Evolutionary conservation across 2,797 vertebrate species (phyloP), one percentile per base, ranked within the genome.

Genomic region (Diglossa cyanea): DNA sequence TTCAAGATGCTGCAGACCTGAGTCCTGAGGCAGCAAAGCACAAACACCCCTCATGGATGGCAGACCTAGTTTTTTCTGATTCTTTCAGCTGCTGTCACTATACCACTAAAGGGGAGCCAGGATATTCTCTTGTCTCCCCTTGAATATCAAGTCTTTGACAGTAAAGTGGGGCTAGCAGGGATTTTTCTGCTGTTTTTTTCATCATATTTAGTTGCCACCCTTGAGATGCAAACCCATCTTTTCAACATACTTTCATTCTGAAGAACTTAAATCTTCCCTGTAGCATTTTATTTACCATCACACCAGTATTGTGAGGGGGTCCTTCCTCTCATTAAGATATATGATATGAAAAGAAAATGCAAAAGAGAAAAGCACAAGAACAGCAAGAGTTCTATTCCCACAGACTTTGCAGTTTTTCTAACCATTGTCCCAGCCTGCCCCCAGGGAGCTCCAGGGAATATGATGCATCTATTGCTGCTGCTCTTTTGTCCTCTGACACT

Each of bases 401-500:
- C 60, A 60, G 66, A 79, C 17, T 58, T 60, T 35, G 16, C 48
- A 71, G n/a, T 71, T 84, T 95, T 95, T 72, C 39, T 76, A 65
- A 58, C 33, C 50, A 10, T 81, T 72, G 76, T 81, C 66, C 54
- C 70, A 81, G 4, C 26, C n/a, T 72, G 40, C 73, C 83, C 42
- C 55, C 48, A 55, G 73, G 51, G 86, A 94, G 40, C 71, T 68
- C 39, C 35, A 72, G 26, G 55, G 70, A 94, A 78, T 72, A 81
- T 15, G 76, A 88, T 70, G 77, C 80, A 92, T 95, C 90, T 81
- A 51, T 70, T 95, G 51, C 73, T 90, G 33, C 80, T 95, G 88
- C 70, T 90, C 86, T 86, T 68, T 88, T 93, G 83, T 84, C 86
- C 90, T 92, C 73, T 2, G 14, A 62, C 58, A 75, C 88, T 86